A percentile compares a stretch with the other conserved stretches of the same genome.
phyloP scores from a whole-genome alignment of 2,113 vertebrate genomes.

The Sceloporus undulatus region DNA sequence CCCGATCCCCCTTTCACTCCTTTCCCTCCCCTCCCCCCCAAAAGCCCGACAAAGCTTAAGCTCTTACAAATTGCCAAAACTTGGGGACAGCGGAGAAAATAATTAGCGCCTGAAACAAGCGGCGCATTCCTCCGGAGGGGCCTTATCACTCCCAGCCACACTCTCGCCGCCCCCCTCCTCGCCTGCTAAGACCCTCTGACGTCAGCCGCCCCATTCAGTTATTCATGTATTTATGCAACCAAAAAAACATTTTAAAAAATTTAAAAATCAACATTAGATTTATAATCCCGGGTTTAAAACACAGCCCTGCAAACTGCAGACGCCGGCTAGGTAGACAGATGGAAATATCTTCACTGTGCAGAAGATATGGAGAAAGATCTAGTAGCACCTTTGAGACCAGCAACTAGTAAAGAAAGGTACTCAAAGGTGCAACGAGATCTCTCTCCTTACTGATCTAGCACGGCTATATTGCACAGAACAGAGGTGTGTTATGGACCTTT shows the following conservation, averaged over 20 bases:
- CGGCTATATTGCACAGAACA: no score
- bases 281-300: constrained; percentile 13
- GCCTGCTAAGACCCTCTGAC: constrained; percentile 80
- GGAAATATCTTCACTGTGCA: not conserved
- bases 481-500: no score
- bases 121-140: constrained; percentile 78
- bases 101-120: constrained; percentile 84
- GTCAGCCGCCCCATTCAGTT: constrained; percentile 65
- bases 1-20: not conserved
- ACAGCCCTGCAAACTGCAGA: no score
- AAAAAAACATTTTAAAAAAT: no score
- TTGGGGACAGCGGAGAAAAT: constrained; percentile 75
- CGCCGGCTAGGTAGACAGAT: no score
- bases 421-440: no score
- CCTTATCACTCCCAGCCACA: constrained; percentile 82
- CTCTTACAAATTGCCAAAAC: constrained; percentile 68
- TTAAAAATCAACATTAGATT: constrained; percentile 23
- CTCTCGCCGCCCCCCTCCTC: constrained; percentile 76
- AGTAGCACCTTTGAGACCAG: no score
- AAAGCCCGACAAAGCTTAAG: constrained; percentile 56
- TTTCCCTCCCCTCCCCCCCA: no score
- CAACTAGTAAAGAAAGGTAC: no score
- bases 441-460: no score
- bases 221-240: not conserved
- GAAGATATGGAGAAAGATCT: not conserved